phyloP scores from a whole-genome alignment of 2,797 vertebrate genomes.

The Cossypha polioptera region DNA sequence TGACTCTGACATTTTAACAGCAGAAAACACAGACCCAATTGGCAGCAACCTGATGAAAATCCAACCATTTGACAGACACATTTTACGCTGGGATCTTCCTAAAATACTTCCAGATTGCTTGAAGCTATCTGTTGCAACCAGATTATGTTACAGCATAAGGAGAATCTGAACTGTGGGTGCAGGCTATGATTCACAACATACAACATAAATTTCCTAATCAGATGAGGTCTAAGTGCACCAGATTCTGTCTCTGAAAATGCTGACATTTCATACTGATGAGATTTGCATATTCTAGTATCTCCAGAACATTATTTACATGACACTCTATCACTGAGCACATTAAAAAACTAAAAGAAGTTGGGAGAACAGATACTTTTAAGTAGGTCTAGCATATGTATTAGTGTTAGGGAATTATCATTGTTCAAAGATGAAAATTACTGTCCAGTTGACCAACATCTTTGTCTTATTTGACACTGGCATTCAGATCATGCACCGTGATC shows the following conservation, averaged over 20 bases:
- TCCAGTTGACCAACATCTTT: background rate
- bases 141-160: background rate
- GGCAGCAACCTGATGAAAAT: background rate
- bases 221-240: background rate
- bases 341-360: background rate
- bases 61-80: background rate
- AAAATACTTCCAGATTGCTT: background rate
- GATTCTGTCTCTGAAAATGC: background rate
- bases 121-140: background rate
- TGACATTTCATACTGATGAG: background rate
- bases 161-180: background rate
- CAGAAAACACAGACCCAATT: background rate
- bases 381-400: background rate
- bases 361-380: background rate
- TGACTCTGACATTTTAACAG: background rate
- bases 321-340: background rate
- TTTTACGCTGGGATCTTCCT: background rate
- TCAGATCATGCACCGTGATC: background rate
- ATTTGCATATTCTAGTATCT: background rate
- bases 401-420: background rate
- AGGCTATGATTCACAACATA: background rate
- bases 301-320: background rate
- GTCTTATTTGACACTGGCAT: background rate
- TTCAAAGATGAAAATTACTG: background rate
- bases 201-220: background rate